Conservation (phyloP, 2,888 invertebrate genomes). For the Sminthurides aquaticus region DNA sequence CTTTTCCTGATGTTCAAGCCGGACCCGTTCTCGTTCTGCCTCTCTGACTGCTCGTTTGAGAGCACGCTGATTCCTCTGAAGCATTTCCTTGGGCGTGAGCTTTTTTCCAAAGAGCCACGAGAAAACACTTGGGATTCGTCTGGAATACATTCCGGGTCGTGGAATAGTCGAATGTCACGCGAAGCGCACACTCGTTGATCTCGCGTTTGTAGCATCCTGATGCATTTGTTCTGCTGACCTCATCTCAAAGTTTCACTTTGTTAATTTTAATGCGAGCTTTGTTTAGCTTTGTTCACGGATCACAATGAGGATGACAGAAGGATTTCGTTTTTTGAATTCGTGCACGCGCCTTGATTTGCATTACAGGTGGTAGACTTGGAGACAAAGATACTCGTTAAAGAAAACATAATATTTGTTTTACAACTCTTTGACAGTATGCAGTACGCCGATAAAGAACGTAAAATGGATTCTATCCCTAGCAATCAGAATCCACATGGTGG, state of each 20-base stretch:
- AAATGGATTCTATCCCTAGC: slow-evolving; percentile 68
- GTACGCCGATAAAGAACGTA: slow-evolving; percentile 61
- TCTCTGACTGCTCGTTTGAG: slow-evolving; percentile 56
- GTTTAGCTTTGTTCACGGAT: no score
- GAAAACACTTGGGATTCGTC: not conserved
- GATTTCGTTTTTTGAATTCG: no score
- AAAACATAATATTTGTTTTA: not conserved
- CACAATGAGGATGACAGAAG: no score
- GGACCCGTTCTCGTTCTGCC: slow-evolving; percentile 50
- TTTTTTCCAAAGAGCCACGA: slow-evolving; percentile 52
- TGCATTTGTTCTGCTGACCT: no score
- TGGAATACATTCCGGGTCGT: not conserved
- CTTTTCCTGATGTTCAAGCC: slow-evolving; percentile 56
- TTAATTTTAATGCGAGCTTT: no score
- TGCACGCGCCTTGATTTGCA: no score
- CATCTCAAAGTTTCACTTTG: no score
- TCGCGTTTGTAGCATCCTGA: no score
- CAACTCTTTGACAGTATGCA: slow-evolving; percentile 48
- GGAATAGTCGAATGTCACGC: no score
- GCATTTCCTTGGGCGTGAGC: slow-evolving; percentile 55
- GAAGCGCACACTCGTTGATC: no score
- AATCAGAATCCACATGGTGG: slow-evolving; percentile 86
- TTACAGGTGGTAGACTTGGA: no score
- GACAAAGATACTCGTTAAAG: no score
- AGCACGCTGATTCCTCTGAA: slow-evolving; percentile 56